Conservation (phyloP, 2,888 invertebrate species). For the Cinara cedri region DNA sequence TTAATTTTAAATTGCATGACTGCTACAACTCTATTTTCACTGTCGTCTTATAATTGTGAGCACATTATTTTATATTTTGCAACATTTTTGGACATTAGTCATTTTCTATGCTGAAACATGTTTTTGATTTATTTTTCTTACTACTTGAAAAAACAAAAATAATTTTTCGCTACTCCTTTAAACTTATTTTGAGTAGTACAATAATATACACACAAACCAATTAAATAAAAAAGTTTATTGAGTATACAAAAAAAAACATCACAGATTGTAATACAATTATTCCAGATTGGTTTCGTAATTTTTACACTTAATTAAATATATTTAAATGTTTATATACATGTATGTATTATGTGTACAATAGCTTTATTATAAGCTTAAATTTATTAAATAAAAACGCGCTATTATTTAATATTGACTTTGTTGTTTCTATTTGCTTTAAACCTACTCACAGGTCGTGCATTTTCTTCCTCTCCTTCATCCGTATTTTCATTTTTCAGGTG, state of each 20-base stretch:
- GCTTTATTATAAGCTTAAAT: conserved; percentile 42
- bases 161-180: background rate
- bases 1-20: conserved; percentile 18
- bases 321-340: conserved; percentile 36
- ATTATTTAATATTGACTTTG: conserved; percentile 1
- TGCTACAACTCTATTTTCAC: conserved; percentile 6
- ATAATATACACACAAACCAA: conserved; percentile 5
- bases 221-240: conserved; percentile 30
- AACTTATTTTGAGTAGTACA: background rate
- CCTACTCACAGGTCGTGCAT: conserved; percentile 16
- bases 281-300: conserved; percentile 34
- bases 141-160: background rate
- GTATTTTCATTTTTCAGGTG: conserved; percentile 8
- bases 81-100: background rate
- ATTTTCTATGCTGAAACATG: background rate
- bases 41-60: conserved; percentile 22
- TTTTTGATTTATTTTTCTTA: background rate
- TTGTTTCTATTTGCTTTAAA: conserved; percentile 41
- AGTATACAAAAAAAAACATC: background rate
- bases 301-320: conserved; percentile 9
- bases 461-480: conserved; percentile 14
- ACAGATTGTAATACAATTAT: conserved; percentile 19
- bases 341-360: conserved; percentile 21
- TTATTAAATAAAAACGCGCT: conserved; percentile 6
- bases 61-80: no score